Evolutionary conservation across 2,888 invertebrate genomes (phyloP), one percentile per base, ranked within the genome.

Genomic region (Eilema griseolum): DNA sequence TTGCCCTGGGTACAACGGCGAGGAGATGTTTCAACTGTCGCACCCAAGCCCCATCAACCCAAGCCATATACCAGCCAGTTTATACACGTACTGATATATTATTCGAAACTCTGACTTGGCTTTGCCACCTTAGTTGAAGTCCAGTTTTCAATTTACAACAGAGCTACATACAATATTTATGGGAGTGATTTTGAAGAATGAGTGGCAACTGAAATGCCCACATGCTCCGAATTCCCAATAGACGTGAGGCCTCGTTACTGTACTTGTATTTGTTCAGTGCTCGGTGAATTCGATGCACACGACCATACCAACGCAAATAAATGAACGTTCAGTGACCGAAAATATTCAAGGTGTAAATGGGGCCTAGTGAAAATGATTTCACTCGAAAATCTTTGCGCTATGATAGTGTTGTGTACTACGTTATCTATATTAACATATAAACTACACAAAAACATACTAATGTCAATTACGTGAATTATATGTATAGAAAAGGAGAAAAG

Each of bases 201-300:
- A 37, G 37, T 57, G 61, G 33, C 26, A 80, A 69, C 67, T 72
- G 64, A 76, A 77, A 71, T 80, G 78, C 70, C 78, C 78, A 74
- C 73, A 70, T 46, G 66, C 46, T 69, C 69, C 61, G 26, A 72
- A 76, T 73, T 74, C 75, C 74, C 83, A 26, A 0, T 65, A 69
- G 77, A 31, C 56, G 16, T 26, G 72, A 56, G 33, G 69, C 67
- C 86, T 88, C 88, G 88, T 88, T 88, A 88, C 70, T 56, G 69
- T 77, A 80, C 82, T 88, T 88, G 88, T 87, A 73, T 85, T 85
- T 85, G 83, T 82, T 77, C 83, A 83, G 78, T 65, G 10, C 60
- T 33, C 66, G 28, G 70, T 62, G 57, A 66, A 70, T 56, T 57
- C 57, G 37, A 57, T 70, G 66, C 66, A 66, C 41, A 61, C 57